Conservation (phyloP, 2,797 vertebrate species). For the Sitta carolinensis region DNA sequence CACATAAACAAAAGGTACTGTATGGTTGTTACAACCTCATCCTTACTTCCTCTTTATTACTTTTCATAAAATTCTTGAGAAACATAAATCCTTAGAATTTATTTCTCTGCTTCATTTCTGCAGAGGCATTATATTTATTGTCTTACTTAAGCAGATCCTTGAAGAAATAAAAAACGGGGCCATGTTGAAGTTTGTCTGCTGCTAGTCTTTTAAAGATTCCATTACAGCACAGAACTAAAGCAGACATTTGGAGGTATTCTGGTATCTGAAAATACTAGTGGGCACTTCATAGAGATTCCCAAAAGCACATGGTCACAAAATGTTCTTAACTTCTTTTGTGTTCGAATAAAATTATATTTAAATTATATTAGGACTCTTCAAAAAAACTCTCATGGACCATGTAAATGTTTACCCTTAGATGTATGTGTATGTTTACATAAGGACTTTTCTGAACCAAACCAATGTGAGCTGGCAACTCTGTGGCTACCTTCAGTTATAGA, state of each 20-base stretch:
- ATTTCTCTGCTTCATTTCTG: neutral
- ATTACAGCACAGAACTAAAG: neutral
- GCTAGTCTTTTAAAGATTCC: neutral
- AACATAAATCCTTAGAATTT: neutral
- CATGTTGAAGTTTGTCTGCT: neutral
- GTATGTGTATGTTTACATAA: neutral
- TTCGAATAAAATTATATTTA: neutral
- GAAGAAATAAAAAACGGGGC: neutral
- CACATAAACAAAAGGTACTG: neutral
- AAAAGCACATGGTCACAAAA: neutral
- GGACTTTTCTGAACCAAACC: neutral
- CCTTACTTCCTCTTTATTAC: neutral
- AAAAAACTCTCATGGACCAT: neutral
- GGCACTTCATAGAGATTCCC: neutral
- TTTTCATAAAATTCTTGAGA: neutral
- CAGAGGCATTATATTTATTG: neutral
- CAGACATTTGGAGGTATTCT: neutral
- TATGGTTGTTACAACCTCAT: neutral
- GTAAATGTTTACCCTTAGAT: neutral
- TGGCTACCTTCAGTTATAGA: neutral
- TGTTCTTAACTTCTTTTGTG: neutral
- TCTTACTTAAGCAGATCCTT: neutral
- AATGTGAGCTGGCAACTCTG: neutral
- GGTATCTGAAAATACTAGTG: neutral
- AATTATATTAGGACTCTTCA: neutral